Base-by-base conservation (phyloP, 2,113 vertebrate species). In the Podarcis cretensis region DNA sequence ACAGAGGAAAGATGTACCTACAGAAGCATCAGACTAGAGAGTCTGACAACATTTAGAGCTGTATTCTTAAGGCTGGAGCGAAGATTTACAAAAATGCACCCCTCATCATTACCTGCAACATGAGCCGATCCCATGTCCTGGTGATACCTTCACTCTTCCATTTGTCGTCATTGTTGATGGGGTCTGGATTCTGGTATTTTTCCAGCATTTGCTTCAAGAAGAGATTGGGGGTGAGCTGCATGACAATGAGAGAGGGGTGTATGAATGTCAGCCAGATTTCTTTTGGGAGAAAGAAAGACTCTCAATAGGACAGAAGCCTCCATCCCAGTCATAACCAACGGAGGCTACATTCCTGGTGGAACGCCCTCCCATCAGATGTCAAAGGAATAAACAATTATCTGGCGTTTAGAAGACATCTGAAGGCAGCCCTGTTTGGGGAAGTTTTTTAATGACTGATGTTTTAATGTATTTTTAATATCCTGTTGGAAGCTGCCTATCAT, bases 171-270 rank as follows among this genome's bases (percentile, higher is more conserved):
- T 95, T 96, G 90, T 74, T 97, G 9, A 30, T 87, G 37, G 95
- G 32, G 0, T 95, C 94, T 84, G 89, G 40, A 25, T 96, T 97
- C 21, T 95, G 71, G 89, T 98, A 98, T 3, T 87, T 95, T 77
- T 97, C 94, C 80, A 98, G 77, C 97, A 98, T 98, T 96, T 98
- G 96, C 90, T 96, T 98, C 95, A 97, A 90, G 94, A 98, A 97
- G 84, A 96, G 71, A 74, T 96, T 95, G 5, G 88, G 91, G 85
- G 96, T 97, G 48, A 97, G 94, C 97, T 98, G 73, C 1, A 37
- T 12, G 4, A 59, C 20, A 76, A 90, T 74, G 65, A 37, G n/a
- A 8, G 25, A 25, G 69, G 20, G 90, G 88, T 87, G 86, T 63
- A 88, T 9, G 89, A 43, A 21, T 12, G 7, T 74, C 59, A 74